Base-by-base conservation (phyloP, 1,140 invertebrate genomes). In the Orchesella cincta region DNA sequence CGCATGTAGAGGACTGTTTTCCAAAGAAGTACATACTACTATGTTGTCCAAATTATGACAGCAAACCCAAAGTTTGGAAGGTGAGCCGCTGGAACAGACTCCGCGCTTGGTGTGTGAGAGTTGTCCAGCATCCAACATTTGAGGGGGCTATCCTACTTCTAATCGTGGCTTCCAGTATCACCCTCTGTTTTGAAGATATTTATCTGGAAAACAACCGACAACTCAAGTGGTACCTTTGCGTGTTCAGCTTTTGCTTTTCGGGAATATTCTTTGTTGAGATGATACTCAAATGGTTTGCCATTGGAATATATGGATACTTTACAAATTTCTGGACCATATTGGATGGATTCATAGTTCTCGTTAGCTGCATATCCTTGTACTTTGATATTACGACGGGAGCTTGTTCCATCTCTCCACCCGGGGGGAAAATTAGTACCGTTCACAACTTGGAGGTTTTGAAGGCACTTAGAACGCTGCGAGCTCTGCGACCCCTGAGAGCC, bases 321-420 rank as follows among this genome's bases (percentile, higher is more conserved):
- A 94, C 94, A 28, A 95, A 93, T 87, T 95, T 96, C 85, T 98
- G 96, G 96, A 97, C 95, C 77, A 91, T 96, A 83, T 87, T 98
- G 83, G 96, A 98, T 88, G 97, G 97, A 88, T 91, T 96, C 84
- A 98, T 98, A 85, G 95, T 97, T 84, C 93, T 94, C 88, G 95
- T 97, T 89, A 94, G 93, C 92, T 87, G 35, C 33, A 82, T 57
- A 74, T 26, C 74, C 28, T 35, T 73, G 1, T 73, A 73, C 28
- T 73, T 73, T 23, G 35, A 73, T n/a, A 46, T 28, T 35, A 5
- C 23, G 3, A 2, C 18, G 33, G 23, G 23, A 5, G 18, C 39
- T 39, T 67, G 62, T n/a, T 67, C 62, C n/a, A n/a, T n/a, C n/a
- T n/a, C n/a, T n/a, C n/a, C n/a, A n/a, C n/a, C n/a, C n/a, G n/a